Percentiles rank a stretch among this genome's conserved stretches.
Conservation (phyloP, 2,888 invertebrate species). For the Nomada fabriciana region DNA sequence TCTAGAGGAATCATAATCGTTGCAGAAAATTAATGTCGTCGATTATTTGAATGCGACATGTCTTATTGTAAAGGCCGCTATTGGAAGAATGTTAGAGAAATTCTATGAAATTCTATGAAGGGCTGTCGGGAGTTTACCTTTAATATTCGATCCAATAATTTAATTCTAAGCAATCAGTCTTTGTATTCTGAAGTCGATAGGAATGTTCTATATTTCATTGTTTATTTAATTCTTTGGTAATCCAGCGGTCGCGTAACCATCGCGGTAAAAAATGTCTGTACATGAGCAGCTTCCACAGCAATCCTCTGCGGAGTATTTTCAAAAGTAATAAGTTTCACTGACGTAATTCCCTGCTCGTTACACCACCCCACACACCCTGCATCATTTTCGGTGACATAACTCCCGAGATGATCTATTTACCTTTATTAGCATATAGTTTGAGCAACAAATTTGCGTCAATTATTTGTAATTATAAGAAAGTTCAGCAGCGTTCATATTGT, state of each 20-base stretch:
- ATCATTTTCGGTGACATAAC: constrained; percentile 6
- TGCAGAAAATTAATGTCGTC: too few species aligned
- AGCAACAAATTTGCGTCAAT: background rate
- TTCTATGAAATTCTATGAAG: background rate
- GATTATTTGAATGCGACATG: too few species aligned
- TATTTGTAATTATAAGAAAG: background rate
- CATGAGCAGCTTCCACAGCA: constrained; percentile 1
- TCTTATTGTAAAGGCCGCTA: too few species aligned
- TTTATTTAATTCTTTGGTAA: background rate
- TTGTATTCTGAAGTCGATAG: too few species aligned
- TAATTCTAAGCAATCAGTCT: background rate
- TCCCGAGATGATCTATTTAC: background rate
- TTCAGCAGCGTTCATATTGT: too few species aligned
- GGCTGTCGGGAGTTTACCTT: too few species aligned
- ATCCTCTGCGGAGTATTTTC: background rate
- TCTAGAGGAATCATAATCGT: too few species aligned
- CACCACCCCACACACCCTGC: background rate
- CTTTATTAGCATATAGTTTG: background rate
- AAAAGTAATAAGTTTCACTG: constrained; percentile 1
- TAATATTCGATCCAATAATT: background rate
- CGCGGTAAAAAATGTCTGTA: constrained; percentile 2
- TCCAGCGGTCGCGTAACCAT: background rate
- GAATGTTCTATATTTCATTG: too few species aligned
- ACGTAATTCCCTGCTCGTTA: constrained; percentile 13
- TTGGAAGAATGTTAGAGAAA: too few species aligned